Base-by-base conservation (phyloP, 2,113 vertebrate species). In the Chaenogobius annularis region DNA sequence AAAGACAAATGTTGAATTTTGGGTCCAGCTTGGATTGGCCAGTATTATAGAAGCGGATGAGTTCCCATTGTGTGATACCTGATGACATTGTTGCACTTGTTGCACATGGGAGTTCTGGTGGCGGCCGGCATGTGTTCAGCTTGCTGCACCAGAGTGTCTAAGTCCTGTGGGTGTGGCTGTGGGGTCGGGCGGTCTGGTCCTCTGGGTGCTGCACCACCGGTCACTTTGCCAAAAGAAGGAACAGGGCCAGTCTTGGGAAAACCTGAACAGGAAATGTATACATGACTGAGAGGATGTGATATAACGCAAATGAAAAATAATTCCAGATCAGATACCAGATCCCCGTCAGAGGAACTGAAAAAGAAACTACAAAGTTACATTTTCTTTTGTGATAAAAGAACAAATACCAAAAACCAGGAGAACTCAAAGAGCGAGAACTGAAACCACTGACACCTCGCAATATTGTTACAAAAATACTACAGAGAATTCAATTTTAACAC, bases 41-140 rank as follows among this genome's bases (percentile, higher is more conserved):
- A 8, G 26, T 3, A 1, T 46, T 20, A 22, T 55, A 55, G 0
- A 10, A 22, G 26, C 14, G 15, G 12, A 5, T 15, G 58, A 14
- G 22, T 12, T 58, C 14, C 7, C 58, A 6, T 9, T 2, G 13
- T 35, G 55, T 17, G 6, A 72, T 84, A 98, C 98, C 98, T 96
- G 77, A 99, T 99, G 80, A 98, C 94, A 65, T 91, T 94, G 87
- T 96, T 94, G 81, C 98, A 99, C 75, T 95, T 93, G 0, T 89
- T 94, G 64, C 98, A 99, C 96, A 98, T 96, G 0, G 98, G 97
- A 3, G 98, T 98, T 19, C 97, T 95, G 0, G 94, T 98, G 20
- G 96, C 96, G 0, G 96, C 97, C 0, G 97, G 96, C 76, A 99
- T 97, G 79, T 98, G 96, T 86, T 99, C 96, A 0, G 97, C 97